A percentile compares a stretch with the other conserved stretches of the same genome.
phyloP scores from a whole-genome alignment of 2,113 vertebrate genomes.

The Meleagris gallopavo region DNA sequence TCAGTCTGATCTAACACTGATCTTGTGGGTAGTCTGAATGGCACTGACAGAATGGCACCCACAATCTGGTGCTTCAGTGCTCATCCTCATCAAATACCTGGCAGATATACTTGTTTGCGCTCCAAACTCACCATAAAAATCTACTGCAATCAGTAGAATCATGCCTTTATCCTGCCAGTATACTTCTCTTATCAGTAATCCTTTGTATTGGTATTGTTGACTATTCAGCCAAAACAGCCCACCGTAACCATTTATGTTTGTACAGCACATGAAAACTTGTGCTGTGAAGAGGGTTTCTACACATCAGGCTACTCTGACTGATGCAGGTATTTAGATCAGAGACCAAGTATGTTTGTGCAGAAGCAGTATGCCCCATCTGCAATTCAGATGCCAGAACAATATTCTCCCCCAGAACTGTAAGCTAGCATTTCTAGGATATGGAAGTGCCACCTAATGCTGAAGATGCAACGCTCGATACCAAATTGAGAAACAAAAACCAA shows the following conservation, averaged over 20 bases:
- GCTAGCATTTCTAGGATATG: neutral
- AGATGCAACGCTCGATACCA: neutral
- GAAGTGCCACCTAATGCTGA: neutral
- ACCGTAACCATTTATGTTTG: neutral
- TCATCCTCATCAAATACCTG: neutral
- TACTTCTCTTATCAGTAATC: neutral
- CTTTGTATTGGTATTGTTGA: accelerated
- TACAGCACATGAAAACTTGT: neutral
- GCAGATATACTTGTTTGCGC: neutral
- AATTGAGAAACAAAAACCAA: neutral
- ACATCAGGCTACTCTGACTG: neutral
- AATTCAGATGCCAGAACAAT: neutral
- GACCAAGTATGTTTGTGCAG: neutral
- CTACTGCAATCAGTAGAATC: accelerated
- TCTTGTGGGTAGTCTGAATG: neutral
- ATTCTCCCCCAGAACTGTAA: neutral
- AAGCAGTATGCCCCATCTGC: neutral
- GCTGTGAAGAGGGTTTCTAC: neutral
- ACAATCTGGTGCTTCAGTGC: neutral
- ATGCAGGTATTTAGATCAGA: neutral
- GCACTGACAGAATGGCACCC: neutral
- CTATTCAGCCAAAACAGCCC: neutral
- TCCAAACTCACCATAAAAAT: neutral
- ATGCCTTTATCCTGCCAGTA: neutral
- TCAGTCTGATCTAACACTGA: neutral